Evolutionary conservation across 2,888 invertebrate species (phyloP).

Genomic region (Drosophila paracracens): DNA sequence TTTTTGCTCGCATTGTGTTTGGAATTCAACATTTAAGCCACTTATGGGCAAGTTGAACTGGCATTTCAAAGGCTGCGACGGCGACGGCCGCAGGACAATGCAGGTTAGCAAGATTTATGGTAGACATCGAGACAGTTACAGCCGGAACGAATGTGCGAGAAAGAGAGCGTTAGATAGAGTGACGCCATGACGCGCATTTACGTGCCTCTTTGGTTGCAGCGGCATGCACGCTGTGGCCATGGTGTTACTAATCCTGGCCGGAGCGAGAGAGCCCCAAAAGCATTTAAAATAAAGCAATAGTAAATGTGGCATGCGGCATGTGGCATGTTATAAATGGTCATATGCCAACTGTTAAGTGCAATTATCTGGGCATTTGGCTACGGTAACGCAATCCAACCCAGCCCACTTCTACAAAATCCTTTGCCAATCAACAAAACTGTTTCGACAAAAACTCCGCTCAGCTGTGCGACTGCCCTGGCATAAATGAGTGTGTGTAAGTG

Average conservation of each 20-base stretch:
- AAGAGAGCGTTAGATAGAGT: slow-evolving; percentile 17
- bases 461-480: slow-evolving; percentile 9
- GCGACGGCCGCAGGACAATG: slow-evolving; percentile 72
- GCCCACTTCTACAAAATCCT: background rate
- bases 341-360: slow-evolving; percentile 65
- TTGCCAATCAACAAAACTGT: slow-evolving; percentile 48
- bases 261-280: slow-evolving; percentile 52
- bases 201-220: slow-evolving; percentile 51
- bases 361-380: slow-evolving; percentile 60
- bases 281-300: slow-evolving; percentile 73
- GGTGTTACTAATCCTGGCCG: slow-evolving; percentile 59
- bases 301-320: slow-evolving; percentile 43
- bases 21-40: slow-evolving; percentile 81
- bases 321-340: slow-evolving; percentile 70
- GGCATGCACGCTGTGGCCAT: slow-evolving; percentile 55
- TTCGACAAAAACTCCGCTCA: slow-evolving; percentile 28
- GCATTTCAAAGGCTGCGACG: slow-evolving; percentile 76
- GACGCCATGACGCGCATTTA: slow-evolving; percentile 66
- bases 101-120: slow-evolving; percentile 76
- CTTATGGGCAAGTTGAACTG: slow-evolving; percentile 81
- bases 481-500: slow-evolving; percentile 7
- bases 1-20: slow-evolving; percentile 72
- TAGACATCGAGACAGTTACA: slow-evolving; percentile 50
- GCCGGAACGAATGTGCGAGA: slow-evolving; percentile 11
- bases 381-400: slow-evolving; percentile 15